Percentiles rank a stretch among this genome's conserved stretches.
phyloP scores from a whole-genome alignment of 2,113 vertebrate species.

The Stigmatopora argus region DNA sequence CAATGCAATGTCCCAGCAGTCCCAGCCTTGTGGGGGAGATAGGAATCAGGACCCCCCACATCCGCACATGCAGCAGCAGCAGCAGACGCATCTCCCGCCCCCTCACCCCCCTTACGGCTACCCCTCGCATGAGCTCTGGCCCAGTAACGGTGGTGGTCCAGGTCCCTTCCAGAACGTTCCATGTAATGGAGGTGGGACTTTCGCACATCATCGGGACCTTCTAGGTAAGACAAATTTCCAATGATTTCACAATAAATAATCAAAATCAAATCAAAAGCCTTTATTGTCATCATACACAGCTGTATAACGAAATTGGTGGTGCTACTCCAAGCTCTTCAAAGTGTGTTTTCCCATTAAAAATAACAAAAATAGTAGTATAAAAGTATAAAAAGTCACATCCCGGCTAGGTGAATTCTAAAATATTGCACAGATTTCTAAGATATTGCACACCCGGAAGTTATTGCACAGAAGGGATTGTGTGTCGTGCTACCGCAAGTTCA shows the following conservation, averaged over 20 bases:
- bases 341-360: too few species aligned
- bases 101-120: conserved; percentile 77
- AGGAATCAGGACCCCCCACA: conserved; percentile 83
- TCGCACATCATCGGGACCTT: conserved; percentile 82
- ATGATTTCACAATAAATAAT: background rate
- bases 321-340: too few species aligned
- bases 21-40: conserved; percentile 73
- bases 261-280: too few species aligned
- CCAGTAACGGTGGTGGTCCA: conserved; percentile 79
- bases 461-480: too few species aligned
- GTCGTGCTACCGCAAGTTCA: too few species aligned
- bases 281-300: too few species aligned
- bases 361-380: too few species aligned
- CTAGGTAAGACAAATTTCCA: conserved; percentile 71
- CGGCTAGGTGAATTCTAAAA: too few species aligned
- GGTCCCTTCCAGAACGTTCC: conserved; percentile 93
- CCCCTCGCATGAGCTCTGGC: conserved; percentile 87
- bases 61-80: conserved; percentile 77
- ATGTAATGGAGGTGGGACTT: conserved; percentile 88
- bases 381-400: too few species aligned
- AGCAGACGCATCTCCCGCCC: conserved; percentile 76
- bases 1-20: conserved; percentile 81
- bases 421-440: too few species aligned
- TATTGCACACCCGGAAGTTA: too few species aligned
- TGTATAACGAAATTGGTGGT: too few species aligned